Base-by-base conservation (phyloP, 2,888 invertebrate species). In the Agrenia bidenticulata region DNA sequence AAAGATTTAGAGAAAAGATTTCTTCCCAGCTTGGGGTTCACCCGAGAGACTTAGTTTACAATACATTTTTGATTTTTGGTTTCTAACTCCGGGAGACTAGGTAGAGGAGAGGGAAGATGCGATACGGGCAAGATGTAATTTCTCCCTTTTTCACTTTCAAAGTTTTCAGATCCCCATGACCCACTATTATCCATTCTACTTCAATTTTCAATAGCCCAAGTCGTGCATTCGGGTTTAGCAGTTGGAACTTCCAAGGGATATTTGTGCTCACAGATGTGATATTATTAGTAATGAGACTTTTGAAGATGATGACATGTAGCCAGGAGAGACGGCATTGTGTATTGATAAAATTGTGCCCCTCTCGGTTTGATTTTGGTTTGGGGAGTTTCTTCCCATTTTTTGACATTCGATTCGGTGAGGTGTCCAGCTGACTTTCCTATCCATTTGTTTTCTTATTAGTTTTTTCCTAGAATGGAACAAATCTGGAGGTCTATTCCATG, bases 341-440 rank as follows among this genome's bases (percentile, higher is more conserved):
- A 32, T 32, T 32, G 32, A 32, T 32, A 11, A 32, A 32, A 32
- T 32, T 11, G 5, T 32, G 32, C 5, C 4, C 32, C 32, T 32
- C 32, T 7, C 32, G 4, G n/a, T 32, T 11, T 11, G 11, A 32
- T 32, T 32, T 11, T 32, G 5, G 32, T 54, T 54, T 54, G 54
- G 32, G 54, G 54, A n/a, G 27, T 2, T 54, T 54, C 27, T 54
- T 27, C 11, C 24, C 27, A n/a, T 54, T 54, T 54, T 32, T 32
- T 32, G 32, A 32, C 32, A 32, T 32, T 32, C 32, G 32, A 32
- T 32, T 11, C 32, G 32, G 5, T 32, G 32, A 32, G 32, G 11
- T 24, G 26, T 54, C 54, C 54, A 54, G 32, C 54, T 54, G 32
- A 54, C 54, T 54, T 54, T 54, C 27, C n/a, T 26, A 54, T 7